Evolutionary conservation across 2,797 vertebrate genomes (phyloP).

Genomic region (Labeo calbasu): DNA sequence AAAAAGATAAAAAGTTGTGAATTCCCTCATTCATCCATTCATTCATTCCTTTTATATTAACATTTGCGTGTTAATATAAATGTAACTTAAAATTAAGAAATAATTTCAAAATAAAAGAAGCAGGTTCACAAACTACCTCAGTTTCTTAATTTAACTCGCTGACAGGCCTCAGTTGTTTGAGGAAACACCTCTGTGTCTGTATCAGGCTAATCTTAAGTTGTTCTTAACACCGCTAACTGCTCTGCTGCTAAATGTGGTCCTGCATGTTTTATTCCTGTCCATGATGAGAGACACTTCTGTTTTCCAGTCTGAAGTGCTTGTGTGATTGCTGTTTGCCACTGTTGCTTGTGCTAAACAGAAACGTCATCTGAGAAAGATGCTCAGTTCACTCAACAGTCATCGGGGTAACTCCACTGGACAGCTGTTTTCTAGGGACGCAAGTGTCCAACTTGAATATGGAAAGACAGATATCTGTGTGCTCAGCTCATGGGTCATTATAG

Average conservation of each 20-base stretch:
- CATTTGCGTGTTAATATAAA: no score
- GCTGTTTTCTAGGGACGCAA: not conserved
- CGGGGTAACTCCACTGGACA: not conserved
- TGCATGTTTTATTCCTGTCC: not conserved
- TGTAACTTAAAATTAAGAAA: not conserved
- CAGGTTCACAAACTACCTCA: not conserved
- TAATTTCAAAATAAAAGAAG: not conserved
- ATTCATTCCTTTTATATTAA: no score
- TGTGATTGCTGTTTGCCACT: not conserved
- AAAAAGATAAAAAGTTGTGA: no score
- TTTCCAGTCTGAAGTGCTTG: not conserved
- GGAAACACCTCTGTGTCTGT: not conserved
- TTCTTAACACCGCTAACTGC: not conserved
- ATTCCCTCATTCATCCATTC: no score
- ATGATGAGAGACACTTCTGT: not conserved
- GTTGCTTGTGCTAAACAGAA: not conserved
- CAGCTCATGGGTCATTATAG: not conserved
- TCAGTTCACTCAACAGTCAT: not conserved
- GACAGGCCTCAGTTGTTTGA: not conserved
- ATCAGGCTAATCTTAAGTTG: conserved; percentile 12
- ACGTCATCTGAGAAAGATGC: not conserved
- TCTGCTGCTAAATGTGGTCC: not conserved
- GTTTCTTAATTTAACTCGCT: not conserved
- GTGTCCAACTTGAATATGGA: not conserved
- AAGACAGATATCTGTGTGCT: not conserved